Evolutionary conservation across 2,888 invertebrate genomes (phyloP).

Genomic region (Thumatha senex): DNA sequence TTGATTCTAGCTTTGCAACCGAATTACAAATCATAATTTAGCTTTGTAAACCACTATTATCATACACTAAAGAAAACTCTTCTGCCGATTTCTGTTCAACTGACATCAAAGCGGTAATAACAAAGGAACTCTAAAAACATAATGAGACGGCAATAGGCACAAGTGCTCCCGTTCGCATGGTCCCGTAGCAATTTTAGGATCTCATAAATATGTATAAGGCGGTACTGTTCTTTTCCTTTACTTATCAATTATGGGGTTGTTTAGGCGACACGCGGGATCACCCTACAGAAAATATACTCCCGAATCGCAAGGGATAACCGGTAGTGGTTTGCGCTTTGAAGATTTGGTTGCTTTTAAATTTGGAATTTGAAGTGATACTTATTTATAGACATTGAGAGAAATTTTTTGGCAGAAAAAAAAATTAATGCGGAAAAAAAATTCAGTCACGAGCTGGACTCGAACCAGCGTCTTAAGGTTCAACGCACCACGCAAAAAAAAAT

Average conservation of each 20-base stretch:
- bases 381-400: no score
- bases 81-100: conserved; percentile 60
- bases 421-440: no score
- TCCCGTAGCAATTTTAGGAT: conserved; percentile 77
- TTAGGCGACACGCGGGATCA: conserved; percentile 70
- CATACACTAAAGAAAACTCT: conserved; percentile 63
- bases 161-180: conserved; percentile 80
- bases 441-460: no score
- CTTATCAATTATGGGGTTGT: conserved; percentile 83
- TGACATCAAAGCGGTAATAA: conserved; percentile 78
- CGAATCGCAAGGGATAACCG: conserved; percentile 68
- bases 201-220: conserved; percentile 82
- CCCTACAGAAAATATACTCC: conserved; percentile 58
- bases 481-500: no score
- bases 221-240: conserved; percentile 81
- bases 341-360: conserved; percentile 44
- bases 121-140: conserved; percentile 79
- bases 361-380: conserved; percentile 4
- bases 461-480: no score
- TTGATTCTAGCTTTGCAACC: no score
- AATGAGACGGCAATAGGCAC: conserved; percentile 74
- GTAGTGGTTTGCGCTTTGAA: conserved; percentile 46
- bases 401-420: no score
- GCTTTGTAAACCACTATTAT: conserved; percentile 45
- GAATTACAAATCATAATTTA: background rate